Base-by-base conservation (phyloP, 2,113 vertebrate genomes). In the Dendropsophus ebraccatus region DNA sequence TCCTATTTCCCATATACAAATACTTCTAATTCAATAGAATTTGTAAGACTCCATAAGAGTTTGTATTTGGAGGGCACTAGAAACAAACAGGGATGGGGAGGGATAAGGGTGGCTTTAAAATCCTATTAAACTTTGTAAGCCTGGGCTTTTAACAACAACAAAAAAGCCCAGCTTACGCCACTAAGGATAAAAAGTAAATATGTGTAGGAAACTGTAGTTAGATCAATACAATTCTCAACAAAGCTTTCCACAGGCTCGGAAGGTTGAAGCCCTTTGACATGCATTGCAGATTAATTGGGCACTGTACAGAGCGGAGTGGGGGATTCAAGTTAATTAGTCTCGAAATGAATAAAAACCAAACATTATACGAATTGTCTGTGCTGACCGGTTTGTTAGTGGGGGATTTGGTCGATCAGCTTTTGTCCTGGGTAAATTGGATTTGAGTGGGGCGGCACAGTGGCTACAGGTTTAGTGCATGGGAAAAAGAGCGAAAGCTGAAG, bases 321-420 rank as follows among this genome's bases (percentile, higher is more conserved):
- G 94, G 94, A 96, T 97, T 96, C 95, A 94, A 97, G 97, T 97
- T 98, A 99, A 98, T 98, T 98, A 97, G 96, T 95, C 91, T 91
- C 90, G 93, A 96, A 96, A 94, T 94, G 95, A 96, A 96, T 94
- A 93, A 93, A 94, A 93, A 89, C 93, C 93, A 89, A 95, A 96
- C 93, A 93, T 96, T 96, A 95, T 94, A 95, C 93, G 95, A 93
- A 94, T 94, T 94, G 93, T 94, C 94, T 95, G 93, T 90, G 89
- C 92, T 91, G 93, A 91, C 92, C 85, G 82, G 94, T 95, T 96
- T 96, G 95, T 96, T 96, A 95, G 94, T 88, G 93, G 92, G 52
- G 94, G 95, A 96, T 96, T 96, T 96, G 90, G 82, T 91, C 93
- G 93, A 95, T 97, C 97, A 96, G 94, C 96, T 96, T 98, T 99